phyloP scores from a whole-genome alignment of 2,113 vertebrate species.

The Pedetes capensis region DNA sequence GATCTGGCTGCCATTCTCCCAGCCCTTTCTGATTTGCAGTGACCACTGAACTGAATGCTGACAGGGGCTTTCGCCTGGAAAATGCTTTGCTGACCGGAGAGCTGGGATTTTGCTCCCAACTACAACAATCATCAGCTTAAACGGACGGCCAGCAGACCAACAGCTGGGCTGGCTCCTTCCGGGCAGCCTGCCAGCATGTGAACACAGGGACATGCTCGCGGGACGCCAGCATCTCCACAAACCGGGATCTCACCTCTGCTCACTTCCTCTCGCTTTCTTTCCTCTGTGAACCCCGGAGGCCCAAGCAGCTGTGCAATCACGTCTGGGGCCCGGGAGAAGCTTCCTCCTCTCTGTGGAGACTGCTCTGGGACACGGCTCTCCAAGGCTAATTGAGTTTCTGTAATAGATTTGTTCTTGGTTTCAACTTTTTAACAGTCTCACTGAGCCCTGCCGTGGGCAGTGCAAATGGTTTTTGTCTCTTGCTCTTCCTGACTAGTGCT shows the following conservation, averaged over 20 bases:
- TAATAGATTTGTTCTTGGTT: constrained; percentile 46
- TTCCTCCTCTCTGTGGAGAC: neutral
- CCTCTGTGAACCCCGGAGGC: neutral
- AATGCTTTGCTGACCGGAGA: neutral
- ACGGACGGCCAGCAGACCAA: neutral
- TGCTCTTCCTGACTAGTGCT: neutral
- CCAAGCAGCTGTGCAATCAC: neutral
- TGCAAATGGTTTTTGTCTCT: neutral
- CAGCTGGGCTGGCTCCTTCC: constrained; percentile 36
- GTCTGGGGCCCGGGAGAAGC: neutral
- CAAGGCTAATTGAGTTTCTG: constrained; percentile 6
- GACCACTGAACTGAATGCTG: neutral
- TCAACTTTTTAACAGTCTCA: neutral
- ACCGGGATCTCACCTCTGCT: neutral
- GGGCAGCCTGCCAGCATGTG: neutral
- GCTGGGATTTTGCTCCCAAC: neutral
- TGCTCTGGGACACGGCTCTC: neutral
- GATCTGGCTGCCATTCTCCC: neutral
- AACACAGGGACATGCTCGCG: neutral
- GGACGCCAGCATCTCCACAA: neutral
- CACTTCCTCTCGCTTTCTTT: neutral
- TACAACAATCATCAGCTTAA: neutral
- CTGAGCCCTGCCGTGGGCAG: neutral
- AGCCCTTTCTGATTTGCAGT: neutral
- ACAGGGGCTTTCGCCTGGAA: neutral